A percentile compares a stretch with the other conserved stretches of the same genome.
Evolutionary conservation across 2,113 vertebrate genomes (phyloP).

Genomic region (Pholis gunnellus): DNA sequence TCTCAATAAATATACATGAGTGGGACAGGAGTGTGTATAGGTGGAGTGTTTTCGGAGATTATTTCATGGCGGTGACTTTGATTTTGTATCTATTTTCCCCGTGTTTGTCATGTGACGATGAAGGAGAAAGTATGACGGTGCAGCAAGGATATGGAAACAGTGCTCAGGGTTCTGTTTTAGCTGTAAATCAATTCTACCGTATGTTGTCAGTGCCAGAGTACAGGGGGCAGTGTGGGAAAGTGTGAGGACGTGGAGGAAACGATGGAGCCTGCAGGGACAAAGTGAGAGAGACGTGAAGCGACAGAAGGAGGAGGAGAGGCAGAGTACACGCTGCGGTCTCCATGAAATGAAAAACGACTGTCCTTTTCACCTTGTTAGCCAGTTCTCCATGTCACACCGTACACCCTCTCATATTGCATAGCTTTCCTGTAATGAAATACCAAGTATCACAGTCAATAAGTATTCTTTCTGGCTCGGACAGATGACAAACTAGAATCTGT

Average conservation of each 20-base stretch:
- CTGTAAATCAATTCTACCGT: not conserved
- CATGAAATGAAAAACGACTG: constrained; percentile 53
- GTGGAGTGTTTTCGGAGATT: not conserved
- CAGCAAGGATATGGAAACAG: not conserved
- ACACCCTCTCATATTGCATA: not conserved
- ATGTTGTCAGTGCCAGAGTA: not conserved
- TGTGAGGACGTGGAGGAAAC: constrained; percentile 23
- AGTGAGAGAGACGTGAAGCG: constrained; percentile 55
- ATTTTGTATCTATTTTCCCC: not conserved
- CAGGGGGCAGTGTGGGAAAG: constrained; percentile 15
- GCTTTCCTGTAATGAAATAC: constrained; percentile 23
- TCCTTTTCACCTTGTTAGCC: constrained; percentile 69
- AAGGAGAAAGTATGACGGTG: not conserved
- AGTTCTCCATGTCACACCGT: constrained; percentile 6
- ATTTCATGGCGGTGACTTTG: not conserved
- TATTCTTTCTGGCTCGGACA: not conserved
- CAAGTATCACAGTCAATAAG: not conserved
- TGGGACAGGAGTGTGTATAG: not conserved
- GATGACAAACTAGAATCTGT: not conserved
- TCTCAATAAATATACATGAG: not conserved
- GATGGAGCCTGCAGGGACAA: constrained; percentile 33
- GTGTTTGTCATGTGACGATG: not conserved
- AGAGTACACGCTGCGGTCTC: constrained; percentile 29
- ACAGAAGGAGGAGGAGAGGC: constrained; percentile 52
- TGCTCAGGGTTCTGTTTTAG: not conserved